phyloP scores from a whole-genome alignment of 2,888 invertebrate genomes.

The Drosophila kanekoi region DNA sequence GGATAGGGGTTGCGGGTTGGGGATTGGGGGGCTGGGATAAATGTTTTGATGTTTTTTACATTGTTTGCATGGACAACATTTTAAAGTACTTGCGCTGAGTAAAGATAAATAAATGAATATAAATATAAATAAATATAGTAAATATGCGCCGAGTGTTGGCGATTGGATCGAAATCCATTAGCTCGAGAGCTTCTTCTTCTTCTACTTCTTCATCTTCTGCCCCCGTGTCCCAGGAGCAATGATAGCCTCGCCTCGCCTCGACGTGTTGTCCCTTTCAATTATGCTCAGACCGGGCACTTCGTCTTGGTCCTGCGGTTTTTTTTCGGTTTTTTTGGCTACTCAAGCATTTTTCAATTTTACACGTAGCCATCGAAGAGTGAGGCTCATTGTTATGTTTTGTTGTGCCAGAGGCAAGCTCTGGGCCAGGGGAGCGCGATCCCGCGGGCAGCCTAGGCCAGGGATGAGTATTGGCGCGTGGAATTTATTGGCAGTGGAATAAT shows the following conservation, averaged over 20 bases:
- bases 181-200: constrained; percentile 35
- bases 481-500: constrained; percentile 81
- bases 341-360: constrained; percentile 80
- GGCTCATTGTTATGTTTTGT: constrained; percentile 67
- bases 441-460: neutral
- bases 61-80: constrained; percentile 53
- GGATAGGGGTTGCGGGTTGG: neutral
- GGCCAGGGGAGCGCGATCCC: neutral
- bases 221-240: constrained; percentile 74
- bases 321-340: constrained; percentile 57
- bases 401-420: neutral
- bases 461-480: constrained; percentile 70
- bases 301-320: constrained; percentile 51
- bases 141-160: constrained; percentile 39
- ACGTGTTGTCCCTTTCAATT: constrained; percentile 82
- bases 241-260: constrained; percentile 61
- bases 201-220: constrained; percentile 1
- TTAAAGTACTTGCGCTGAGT: constrained; percentile 65
- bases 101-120: constrained; percentile 72
- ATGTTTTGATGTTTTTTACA: constrained; percentile 34
- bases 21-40: constrained; percentile 1
- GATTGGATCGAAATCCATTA: constrained; percentile 71
- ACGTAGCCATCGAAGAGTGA: constrained; percentile 64
- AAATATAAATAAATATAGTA: constrained; percentile 62
- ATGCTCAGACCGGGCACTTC: constrained; percentile 43